phyloP scores from a whole-genome alignment of 1,140 invertebrate genomes.

The Eumeta japonica region DNA sequence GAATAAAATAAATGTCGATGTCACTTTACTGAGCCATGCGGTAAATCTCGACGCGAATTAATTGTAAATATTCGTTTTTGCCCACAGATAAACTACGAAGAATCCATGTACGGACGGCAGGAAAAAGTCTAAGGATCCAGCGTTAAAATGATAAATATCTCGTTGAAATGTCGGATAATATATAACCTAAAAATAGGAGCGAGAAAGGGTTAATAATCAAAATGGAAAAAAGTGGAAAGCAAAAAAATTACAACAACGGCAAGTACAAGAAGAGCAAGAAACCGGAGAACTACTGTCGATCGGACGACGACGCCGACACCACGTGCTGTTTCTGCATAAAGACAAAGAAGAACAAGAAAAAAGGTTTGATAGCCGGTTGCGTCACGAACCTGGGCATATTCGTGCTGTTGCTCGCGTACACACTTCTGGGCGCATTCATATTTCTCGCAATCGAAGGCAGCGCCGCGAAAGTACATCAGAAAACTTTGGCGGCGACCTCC shows the following conservation, averaged over 20 bases:
- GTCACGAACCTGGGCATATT: constrained; percentile 88
- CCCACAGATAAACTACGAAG: not conserved
- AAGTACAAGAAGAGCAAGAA: constrained; percentile 49
- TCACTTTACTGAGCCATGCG: no score
- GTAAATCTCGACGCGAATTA: no score
- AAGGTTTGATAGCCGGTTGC: constrained; percentile 67
- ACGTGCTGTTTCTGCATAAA: constrained; percentile 68
- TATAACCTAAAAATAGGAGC: no score
- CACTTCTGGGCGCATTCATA: constrained; percentile 83
- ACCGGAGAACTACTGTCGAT: constrained; percentile 25
- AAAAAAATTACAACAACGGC: constrained; percentile 41
- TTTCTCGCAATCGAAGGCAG: constrained; percentile 87
- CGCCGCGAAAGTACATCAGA: constrained; percentile 64
- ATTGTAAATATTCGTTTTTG: no score
- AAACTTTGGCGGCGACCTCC: constrained; percentile 63
- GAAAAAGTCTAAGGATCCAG: no score
- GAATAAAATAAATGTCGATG: constrained; percentile 13
- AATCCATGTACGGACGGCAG: no score
- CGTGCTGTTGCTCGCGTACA: constrained; percentile 83
- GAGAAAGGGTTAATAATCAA: constrained; percentile 21
- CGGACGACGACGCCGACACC: constrained; percentile 36
- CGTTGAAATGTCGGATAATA: no score
- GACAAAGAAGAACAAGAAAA: constrained; percentile 63
- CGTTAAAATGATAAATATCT: no score
- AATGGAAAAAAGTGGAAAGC: constrained; percentile 47